Percentiles rank a stretch among this genome's conserved stretches.
Evolutionary conservation across 2,888 invertebrate species (phyloP).

Genomic region (Heliconius sara): DNA sequence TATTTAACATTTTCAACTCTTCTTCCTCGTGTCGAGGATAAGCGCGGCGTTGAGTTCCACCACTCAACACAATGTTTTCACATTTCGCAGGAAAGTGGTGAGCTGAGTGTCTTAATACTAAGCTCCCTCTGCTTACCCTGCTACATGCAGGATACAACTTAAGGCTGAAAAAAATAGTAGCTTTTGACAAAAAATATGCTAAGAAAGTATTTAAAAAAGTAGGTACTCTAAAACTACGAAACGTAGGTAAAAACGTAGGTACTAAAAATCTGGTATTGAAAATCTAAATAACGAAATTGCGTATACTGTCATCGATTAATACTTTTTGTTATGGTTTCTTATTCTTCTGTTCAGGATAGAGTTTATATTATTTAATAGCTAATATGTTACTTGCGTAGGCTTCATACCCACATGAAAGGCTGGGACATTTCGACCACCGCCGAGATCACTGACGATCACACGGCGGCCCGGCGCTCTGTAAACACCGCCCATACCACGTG

Average conservation of each 20-base stretch:
- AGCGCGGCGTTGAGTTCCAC: neutral
- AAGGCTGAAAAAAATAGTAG: neutral
- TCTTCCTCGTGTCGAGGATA: neutral
- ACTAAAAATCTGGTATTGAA: too few relatives aligned
- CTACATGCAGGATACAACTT: neutral
- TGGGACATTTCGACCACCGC: slow-evolving; percentile 60
- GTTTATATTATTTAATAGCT: neutral
- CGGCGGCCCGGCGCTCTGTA: slow-evolving; percentile 66
- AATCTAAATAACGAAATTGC: too few relatives aligned
- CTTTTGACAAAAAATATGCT: too few relatives aligned
- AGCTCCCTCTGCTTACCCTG: neutral
- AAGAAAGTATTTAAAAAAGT: too few relatives aligned
- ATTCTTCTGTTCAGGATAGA: neutral
- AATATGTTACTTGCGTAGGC: slow-evolving; percentile 26
- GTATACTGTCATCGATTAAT: too few relatives aligned
- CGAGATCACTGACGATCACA: slow-evolving; percentile 60
- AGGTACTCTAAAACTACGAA: too few relatives aligned
- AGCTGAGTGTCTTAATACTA: neutral
- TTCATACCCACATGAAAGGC: neutral
- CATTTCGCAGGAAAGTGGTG: neutral
- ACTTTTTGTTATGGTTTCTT: neutral
- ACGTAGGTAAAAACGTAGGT: too few relatives aligned
- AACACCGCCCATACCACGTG: slow-evolving; percentile 61
- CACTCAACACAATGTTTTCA: neutral
- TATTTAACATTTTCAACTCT: neutral